These are phyloP conservation scores for Xyrichtys novacula DNA, from an alignment of 2,797 vertebrate species.

Conservation along the genomic window DNA sequence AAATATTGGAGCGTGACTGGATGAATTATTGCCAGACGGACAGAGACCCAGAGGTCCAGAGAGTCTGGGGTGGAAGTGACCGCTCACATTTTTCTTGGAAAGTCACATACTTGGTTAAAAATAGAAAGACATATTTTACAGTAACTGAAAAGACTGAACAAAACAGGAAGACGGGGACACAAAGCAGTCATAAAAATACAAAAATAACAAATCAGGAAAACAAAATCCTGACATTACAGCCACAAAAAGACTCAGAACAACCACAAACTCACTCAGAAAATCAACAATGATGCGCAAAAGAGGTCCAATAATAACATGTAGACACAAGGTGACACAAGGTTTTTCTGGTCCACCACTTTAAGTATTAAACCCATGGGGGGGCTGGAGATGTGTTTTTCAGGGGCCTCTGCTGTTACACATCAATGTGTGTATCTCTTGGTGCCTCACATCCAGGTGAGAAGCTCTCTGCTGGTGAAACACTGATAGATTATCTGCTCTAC, in stretches of 20 bases:
- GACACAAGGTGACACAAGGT: no score
- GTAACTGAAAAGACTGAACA: background rate
- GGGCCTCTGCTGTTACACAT: background rate
- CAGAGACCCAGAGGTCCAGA: background rate
- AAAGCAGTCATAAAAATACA: no score
- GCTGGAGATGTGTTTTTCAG: background rate
- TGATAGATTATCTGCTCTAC: background rate
- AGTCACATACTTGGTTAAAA: background rate
- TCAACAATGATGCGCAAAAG: no score
- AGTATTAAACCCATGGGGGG: no score
- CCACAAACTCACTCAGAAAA: no score
- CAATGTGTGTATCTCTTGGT: background rate
- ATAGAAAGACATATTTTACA: no score
- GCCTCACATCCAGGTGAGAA: conserved; percentile 21
- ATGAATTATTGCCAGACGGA: background rate
- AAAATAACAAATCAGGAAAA: background rate
- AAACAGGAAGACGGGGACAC: background rate
- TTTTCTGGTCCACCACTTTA: no score
- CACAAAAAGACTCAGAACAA: background rate
- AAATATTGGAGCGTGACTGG: background rate
- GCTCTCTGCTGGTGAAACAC: background rate
- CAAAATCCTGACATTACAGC: background rate
- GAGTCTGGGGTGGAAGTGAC: background rate
- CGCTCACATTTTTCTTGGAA: background rate
- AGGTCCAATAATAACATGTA: no score